These are phyloP conservation scores for Selenia dentaria DNA, from an alignment of 2,888 invertebrate species.

Conservation along the genomic window DNA sequence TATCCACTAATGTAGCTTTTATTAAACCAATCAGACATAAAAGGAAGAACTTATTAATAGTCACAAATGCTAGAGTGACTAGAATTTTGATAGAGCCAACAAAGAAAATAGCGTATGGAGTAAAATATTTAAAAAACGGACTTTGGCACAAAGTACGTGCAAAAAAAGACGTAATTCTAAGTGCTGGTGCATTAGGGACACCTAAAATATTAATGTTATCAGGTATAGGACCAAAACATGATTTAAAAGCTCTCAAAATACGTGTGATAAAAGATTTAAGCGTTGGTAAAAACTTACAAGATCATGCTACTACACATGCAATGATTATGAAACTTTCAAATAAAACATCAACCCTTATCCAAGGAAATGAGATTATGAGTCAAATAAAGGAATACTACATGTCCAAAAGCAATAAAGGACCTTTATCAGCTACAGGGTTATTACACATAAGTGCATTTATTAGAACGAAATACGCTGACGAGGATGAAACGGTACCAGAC, in stretches of 20 bases:
- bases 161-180: slow-evolving; percentile 85
- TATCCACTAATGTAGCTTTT: slow-evolving; percentile 86
- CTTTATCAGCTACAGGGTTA: slow-evolving; percentile 81
- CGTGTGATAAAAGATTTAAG: slow-evolving; percentile 85
- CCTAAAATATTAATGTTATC: slow-evolving; percentile 86
- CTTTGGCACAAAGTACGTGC: slow-evolving; percentile 51
- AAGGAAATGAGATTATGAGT: slow-evolving; percentile 52
- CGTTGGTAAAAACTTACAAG: slow-evolving; percentile 90
- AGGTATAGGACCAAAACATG: slow-evolving; percentile 85
- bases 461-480: slow-evolving; percentile 80
- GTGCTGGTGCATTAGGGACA: slow-evolving; percentile 84
- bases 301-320: slow-evolving; percentile 85
- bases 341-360: slow-evolving; percentile 72
- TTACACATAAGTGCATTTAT: slow-evolving; percentile 85
- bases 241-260: slow-evolving; percentile 72
- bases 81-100: slow-evolving; percentile 79
- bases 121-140: slow-evolving; percentile 53
- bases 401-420: slow-evolving; percentile 55
- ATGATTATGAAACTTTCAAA: slow-evolving; percentile 82
- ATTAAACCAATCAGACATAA: slow-evolving; percentile 84
- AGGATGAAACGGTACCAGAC: slow-evolving; percentile 82
- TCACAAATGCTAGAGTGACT: slow-evolving; percentile 79
- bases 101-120: slow-evolving; percentile 52
- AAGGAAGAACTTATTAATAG: slow-evolving; percentile 73
- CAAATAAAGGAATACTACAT: slow-evolving; percentile 66